Conservation (phyloP, 2,888 invertebrate species). For the Neoaliturus tenellus region DNA sequence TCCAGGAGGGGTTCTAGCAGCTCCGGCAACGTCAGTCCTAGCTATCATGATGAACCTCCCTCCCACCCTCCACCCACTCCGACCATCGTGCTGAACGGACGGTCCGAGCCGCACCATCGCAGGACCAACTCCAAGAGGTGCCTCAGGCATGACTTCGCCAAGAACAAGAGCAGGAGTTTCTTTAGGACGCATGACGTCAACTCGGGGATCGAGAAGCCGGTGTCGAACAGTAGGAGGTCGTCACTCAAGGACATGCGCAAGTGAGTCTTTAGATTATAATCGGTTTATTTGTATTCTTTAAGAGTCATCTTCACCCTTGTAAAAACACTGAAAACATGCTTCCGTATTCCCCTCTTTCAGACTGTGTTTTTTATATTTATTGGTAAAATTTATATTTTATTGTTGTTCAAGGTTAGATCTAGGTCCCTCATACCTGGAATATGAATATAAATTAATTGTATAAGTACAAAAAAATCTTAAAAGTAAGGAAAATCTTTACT, state of each 20-base stretch:
- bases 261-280: no score
- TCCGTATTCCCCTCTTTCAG: no score
- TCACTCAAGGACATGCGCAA: conserved; percentile 75
- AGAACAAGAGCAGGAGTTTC: conserved; percentile 73
- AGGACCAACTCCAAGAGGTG: conserved; percentile 73
- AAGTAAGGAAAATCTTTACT: no score
- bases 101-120: conserved; percentile 59
- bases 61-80: conserved; percentile 33
- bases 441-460: no score
- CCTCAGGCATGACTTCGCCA: conserved; percentile 74
- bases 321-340: no score
- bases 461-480: no score
- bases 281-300: no score
- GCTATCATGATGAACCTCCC: conserved; percentile 46
- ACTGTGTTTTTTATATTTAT: no score
- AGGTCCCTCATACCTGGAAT: no score
- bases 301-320: no score
- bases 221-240: conserved; percentile 71
- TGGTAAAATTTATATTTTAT: no score
- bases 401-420: no score
- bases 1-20: conserved; percentile 59
- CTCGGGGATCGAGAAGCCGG: conserved; percentile 63
- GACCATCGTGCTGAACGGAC: conserved; percentile 43
- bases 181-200: conserved; percentile 72
- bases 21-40: conserved; percentile 62